Evolutionary conservation across 2,113 vertebrate species (phyloP), one percentile per base, ranked within the genome.

Genomic region (Ia io): DNA sequence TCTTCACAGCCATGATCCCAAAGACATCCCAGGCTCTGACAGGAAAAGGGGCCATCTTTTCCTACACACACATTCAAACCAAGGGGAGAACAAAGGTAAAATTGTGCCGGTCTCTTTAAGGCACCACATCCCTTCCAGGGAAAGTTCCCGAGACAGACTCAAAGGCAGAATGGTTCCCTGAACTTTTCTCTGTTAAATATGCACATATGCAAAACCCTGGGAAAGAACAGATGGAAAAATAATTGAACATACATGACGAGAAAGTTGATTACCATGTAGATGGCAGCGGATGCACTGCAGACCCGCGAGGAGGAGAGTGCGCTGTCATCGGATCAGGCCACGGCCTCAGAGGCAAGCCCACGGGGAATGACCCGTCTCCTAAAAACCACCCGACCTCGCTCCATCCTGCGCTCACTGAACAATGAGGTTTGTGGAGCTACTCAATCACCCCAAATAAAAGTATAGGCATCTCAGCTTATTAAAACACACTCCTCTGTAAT

Each of bases 181-280:
- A 74, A 61, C 5, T 73, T 77, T 80, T 63, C 32, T 89, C 40
- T 59, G 63, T 91, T 84, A 79, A 84, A 65, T 87, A 70, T 63
- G 42, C 51, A 93, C 37, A 51, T 61, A 69, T 35, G 51, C 44
- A 95, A 82, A 95, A 35, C 49, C 16, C 18, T 28, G 17, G 22
- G 65, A 1, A 44, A 40, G 18, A 89, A 12, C 69, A 87, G 53
- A 86, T 91, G 87, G 88, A 53, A 85, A 87, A 71, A 74, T 65
- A 70, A 84, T 37, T 79, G 37, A 84, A 88, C 65, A 84, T 71
- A 18, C 35, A 92, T 67, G 79, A 59, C 47, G 56, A 63, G 82
- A 78, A 25, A 92, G 63, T 65, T 76, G 32, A 87, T 90, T 79
- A 90, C 47, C 49, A 61, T 90, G 12, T 65, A 86, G 74, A 71